Base-by-base conservation (phyloP, 2,888 invertebrate genomes). In the Idaea straminata region DNA sequence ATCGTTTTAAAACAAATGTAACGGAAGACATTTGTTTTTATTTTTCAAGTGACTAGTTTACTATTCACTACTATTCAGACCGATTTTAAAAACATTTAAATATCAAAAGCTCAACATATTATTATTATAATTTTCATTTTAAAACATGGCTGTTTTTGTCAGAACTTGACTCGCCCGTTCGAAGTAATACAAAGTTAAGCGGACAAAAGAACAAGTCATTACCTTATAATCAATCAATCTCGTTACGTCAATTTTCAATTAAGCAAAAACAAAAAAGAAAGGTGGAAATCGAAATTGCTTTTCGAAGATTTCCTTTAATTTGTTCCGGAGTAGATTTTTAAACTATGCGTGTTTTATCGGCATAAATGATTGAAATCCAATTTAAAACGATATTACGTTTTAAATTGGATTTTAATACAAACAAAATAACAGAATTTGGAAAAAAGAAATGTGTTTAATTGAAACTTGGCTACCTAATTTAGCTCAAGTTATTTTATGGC, bases 221-320 rank as follows among this genome's bases (percentile, higher is more conserved):
- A 65, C 35, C 13, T 58, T 25, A 65, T 65, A 66, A 79, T 80
- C 75, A 77, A 80, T 80, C 78, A 80, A 72, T 77, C 63, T 63
- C 64, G 70, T 69, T 58, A 71, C 79, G 79, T 79, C 79, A 76
- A 72, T 74, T 80, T 78, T 76, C 77, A 79, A 79, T 79, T 79
- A 78, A 76, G 74, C 69, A 69, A 72, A 72, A 78, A 76, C 78
- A 76, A 76, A 77, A 76, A 72, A 61, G 62, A 64, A 64, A 64
- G 59, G 59, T 15, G 61, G 58, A 13, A 47, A 47, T 47, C 47
- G 65, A 63, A 63, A 63, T 58, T 57, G 64, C 59, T 62, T 58
- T 64, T 61, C 35, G 25, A 66, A 61, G n/a, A 60, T 64, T 62
- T 65, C 38, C 6, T 47, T 47, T 34, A 60, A 62, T 64, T 64